Percentiles rank a stretch among this genome's conserved stretches.
These are phyloP conservation scores for Diplodus puntazzo DNA, from an alignment of 2,797 vertebrate genomes.

Conservation along the genomic window DNA sequence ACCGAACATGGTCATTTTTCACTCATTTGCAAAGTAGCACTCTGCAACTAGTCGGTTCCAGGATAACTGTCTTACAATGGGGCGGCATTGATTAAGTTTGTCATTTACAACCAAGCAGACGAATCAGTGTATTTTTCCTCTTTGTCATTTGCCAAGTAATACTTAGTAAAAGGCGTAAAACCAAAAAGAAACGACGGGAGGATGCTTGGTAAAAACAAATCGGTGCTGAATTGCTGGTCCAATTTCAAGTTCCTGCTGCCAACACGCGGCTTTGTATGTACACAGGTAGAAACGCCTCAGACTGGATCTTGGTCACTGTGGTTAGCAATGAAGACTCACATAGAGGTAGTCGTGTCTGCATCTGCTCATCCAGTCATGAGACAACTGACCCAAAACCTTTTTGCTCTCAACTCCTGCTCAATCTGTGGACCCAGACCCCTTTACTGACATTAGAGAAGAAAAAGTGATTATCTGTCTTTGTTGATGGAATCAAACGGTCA, in stretches of 20 bases:
- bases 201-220: slow-evolving; percentile 53
- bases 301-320: slow-evolving; percentile 65
- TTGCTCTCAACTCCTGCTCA: slow-evolving; percentile 33
- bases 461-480: slow-evolving; percentile 52
- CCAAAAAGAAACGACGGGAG: slow-evolving; percentile 44
- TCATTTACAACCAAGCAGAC: slow-evolving; percentile 76
- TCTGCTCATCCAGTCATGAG: slow-evolving; percentile 56
- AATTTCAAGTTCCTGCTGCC: slow-evolving; percentile 52
- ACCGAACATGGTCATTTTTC: slow-evolving; percentile 76
- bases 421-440: slow-evolving; percentile 54
- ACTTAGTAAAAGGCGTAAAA: slow-evolving; percentile 62
- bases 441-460: slow-evolving; percentile 30
- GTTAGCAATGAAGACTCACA: slow-evolving; percentile 70
- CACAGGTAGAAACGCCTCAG: slow-evolving; percentile 62
- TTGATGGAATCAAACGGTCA: slow-evolving; percentile 43
- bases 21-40: slow-evolving; percentile 74
- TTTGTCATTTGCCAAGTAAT: slow-evolving; percentile 65
- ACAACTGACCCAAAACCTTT: slow-evolving; percentile 49
- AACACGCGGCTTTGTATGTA: slow-evolving; percentile 38
- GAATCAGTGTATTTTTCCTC: slow-evolving; percentile 46
- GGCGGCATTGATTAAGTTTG: slow-evolving; percentile 69
- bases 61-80: slow-evolving; percentile 73
- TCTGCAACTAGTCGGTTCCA: slow-evolving; percentile 72
- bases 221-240: slow-evolving; percentile 59
- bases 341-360: slow-evolving; percentile 76